Evolutionary conservation across 1,140 invertebrate genomes (phyloP).

Genomic region (Drosophila eugracilis): DNA sequence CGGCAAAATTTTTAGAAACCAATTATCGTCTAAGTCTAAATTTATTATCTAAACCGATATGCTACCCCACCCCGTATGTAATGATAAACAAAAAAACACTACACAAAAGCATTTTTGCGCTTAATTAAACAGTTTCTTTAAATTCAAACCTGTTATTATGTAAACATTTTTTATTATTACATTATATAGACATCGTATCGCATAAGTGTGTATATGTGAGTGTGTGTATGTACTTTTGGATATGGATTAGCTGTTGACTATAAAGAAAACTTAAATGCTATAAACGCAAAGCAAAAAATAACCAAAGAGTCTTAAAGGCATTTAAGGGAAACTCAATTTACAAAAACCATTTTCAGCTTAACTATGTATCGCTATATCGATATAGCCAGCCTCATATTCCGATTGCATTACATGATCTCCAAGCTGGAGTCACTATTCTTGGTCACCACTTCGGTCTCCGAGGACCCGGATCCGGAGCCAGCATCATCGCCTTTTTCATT

Average conservation of each 20-base stretch:
- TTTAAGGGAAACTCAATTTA: slow-evolving; percentile 35
- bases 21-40: slow-evolving; percentile 58
- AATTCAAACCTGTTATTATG: slow-evolving; percentile 68
- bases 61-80: slow-evolving; percentile 33
- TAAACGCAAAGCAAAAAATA: slow-evolving; percentile 43
- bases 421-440: slow-evolving; percentile 90
- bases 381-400: slow-evolving; percentile 28
- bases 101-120: slow-evolving; percentile 52
- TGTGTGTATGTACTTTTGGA: slow-evolving; percentile 59
- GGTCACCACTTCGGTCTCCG: slow-evolving; percentile 88
- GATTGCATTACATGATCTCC: slow-evolving; percentile 87
- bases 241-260: slow-evolving; percentile 60
- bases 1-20: slow-evolving; percentile 57
- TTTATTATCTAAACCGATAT: slow-evolving; percentile 56
- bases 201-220: slow-evolving; percentile 50
- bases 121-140: slow-evolving; percentile 71
- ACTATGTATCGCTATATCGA: slow-evolving; percentile 13
- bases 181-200: slow-evolving; percentile 52
- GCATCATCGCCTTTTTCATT: slow-evolving; percentile 82
- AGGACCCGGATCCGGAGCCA: slow-evolving; percentile 87
- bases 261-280: slow-evolving; percentile 47
- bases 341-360: slow-evolving; percentile 27
- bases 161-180: slow-evolving; percentile 61
- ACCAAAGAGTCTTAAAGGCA: slow-evolving; percentile 23
- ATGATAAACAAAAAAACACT: slow-evolving; percentile 38